Conservation (phyloP, 2,113 vertebrate species). For the Chaetura pelagica region DNA sequence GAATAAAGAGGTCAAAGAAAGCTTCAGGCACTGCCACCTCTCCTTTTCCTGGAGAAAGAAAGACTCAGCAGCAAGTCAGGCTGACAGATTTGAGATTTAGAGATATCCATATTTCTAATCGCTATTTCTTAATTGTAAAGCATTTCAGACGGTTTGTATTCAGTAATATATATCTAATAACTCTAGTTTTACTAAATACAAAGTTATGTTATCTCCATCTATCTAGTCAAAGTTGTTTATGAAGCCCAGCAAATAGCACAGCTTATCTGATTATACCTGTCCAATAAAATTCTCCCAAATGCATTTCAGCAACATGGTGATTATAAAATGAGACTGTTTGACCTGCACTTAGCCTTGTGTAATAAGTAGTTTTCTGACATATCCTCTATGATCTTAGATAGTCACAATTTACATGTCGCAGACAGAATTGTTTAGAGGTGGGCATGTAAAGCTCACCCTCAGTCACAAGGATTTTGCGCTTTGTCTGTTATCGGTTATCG, state of each 20-base stretch:
- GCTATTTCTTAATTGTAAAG: not conserved
- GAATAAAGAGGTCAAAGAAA: not conserved
- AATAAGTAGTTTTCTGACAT: not conserved
- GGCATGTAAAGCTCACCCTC: not conserved
- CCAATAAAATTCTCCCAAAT: not conserved
- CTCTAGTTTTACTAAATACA: not conserved
- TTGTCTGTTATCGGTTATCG: not conserved
- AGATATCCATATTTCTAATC: not conserved
- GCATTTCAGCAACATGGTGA: not conserved
- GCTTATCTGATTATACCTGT: not conserved
- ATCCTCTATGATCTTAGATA: not conserved
- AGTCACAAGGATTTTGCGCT: not conserved
- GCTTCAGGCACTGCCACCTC: not conserved
- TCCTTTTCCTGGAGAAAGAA: not conserved
- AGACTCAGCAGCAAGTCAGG: not conserved
- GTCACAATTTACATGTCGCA: not conserved
- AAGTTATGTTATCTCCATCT: not conserved
- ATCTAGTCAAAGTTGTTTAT: not conserved
- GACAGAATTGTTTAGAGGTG: not conserved
- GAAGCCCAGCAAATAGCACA: not conserved
- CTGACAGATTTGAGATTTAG: not conserved
- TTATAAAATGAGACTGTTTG: not conserved
- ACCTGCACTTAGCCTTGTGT: not conserved
- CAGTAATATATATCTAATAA: not conserved
- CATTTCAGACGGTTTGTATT: not conserved